Base-by-base conservation (phyloP, 2,113 vertebrate genomes). In the Callorhinus ursinus region DNA sequence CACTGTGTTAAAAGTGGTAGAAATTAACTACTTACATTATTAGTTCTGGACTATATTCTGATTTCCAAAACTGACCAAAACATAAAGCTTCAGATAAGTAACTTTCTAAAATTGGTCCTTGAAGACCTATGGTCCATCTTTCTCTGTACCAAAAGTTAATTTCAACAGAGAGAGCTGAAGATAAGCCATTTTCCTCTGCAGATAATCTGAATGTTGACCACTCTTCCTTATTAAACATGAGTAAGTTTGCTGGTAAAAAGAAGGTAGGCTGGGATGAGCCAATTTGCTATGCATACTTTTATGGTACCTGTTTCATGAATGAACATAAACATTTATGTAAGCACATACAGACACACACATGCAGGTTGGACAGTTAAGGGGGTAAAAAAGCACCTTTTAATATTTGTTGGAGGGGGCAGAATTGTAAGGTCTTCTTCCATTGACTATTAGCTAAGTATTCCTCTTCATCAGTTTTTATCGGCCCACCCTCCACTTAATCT, bases 401-500 rank as follows among this genome's bases (percentile, higher is more conserved):
- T 59, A 67, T 71, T 39, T 92, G 19, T 53, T 72, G 49, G n/a
- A 83, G 39, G 0, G 14, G 5, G 39, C 26, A 63, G 86, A 71
- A 96, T 39, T 71, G 10, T 36, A 59, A 72, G 65, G 28, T 82
- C 61, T 86, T 82, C 61, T 86, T 93, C 69, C 28, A 80, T 0
- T 59, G 80, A 80, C 90, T 83, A 22, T 80, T 67, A 65, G 63
- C 49, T 95, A 94, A 96, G 91, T 63, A 19, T 79, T 49, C 42
- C 22, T 72, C 71, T 84, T 83, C 77, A 85, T 36, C 36, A 61
- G 24, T 69, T 33, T 57, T 13, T 51, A 31, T 3, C 81, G 13
- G 15, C n/a, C 57, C 67, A 19, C 22, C 8, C 59, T 69, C 77
- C 95, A 72, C 67, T 94, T 88, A 90, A 94, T 90, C 84, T 72